Base-by-base conservation (phyloP, 2,888 invertebrate species). In the Epiblema foenella region DNA sequence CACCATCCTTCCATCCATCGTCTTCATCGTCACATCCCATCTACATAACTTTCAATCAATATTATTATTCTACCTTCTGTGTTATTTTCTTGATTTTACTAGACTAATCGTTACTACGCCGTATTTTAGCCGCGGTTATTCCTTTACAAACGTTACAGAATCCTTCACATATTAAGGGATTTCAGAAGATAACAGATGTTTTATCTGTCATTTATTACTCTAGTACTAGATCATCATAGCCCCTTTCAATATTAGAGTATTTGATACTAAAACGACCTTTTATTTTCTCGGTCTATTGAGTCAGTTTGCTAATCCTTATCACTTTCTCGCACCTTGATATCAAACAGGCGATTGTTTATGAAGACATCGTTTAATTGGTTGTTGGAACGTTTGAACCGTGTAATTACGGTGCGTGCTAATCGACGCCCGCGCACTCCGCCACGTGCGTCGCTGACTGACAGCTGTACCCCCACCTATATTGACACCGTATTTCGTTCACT, bases 401-500 rank as follows among this genome's bases (percentile, higher is more conserved):
- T 73, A 65, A 65, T 65, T 69, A 69, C 73, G 18, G 68, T 63
- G 64, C 66, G 66, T 62, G 71, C 56, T 71, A 71, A 71, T 71
- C 71, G 67, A 54, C 69, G 73, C 69, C 69, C 52, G 65, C 73
- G 71, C 71, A 62, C 54, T 58, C 33, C 63, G 56, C 73, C 73
- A 73, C 73, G 73, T 73, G 73, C 65, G 69, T 20, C 58, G 69
- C 33, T 73, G 71, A 69, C 60, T 69, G 73, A 69, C 73, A 66
- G 62, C 69, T 69, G 69, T 70, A 62, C 71, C 71, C 67, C 71
- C 71, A 71, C 66, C 71, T 71, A 71, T 42, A 57, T 64, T 57
- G 49, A 57, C 68, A 54, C 59, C 39, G 29, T 42, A 68, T 39
- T 67, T 51, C 33, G 49, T 58, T 15, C 11, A n/a, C 52, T 20